Evolutionary conservation across 2,797 vertebrate species (phyloP).

Genomic region (Pseudotriccus pelzelni): DNA sequence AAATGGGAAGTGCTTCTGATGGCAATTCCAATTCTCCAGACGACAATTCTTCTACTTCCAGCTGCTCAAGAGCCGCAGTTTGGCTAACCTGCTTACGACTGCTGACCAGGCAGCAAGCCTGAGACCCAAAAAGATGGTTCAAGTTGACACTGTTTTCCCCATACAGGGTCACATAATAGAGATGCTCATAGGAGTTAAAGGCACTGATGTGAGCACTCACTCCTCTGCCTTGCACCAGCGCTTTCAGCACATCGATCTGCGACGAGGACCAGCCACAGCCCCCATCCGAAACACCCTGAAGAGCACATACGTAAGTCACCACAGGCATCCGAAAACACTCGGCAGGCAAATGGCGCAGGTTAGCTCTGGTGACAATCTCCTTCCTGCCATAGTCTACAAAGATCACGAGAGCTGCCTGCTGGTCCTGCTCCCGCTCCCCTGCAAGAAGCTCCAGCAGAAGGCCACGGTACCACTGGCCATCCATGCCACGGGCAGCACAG

Average conservation of each 20-base stretch:
- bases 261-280: constrained; percentile 82
- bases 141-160: constrained; percentile 84
- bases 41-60: background rate
- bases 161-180: constrained; percentile 87
- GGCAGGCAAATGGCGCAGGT: constrained; percentile 78
- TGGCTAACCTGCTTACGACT: background rate
- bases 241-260: constrained; percentile 81
- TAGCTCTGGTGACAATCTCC: constrained; percentile 79
- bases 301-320: constrained; percentile 87
- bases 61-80: background rate
- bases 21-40: background rate
- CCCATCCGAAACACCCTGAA: constrained; percentile 84
- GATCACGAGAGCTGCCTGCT: constrained; percentile 80
- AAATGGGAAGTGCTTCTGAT: background rate
- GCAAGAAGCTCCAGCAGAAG: constrained; percentile 65
- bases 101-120: constrained; percentile 57
- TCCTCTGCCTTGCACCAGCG: constrained; percentile 79
- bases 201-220: constrained; percentile 86
- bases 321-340: constrained; percentile 92
- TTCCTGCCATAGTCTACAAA: constrained; percentile 90
- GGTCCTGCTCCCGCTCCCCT: constrained; percentile 74
- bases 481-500: constrained; percentile 84
- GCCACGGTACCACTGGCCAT: constrained; percentile 87
- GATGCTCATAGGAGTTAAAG: constrained; percentile 86
- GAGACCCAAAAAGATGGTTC: constrained; percentile 82